Conservation (phyloP, 2,113 vertebrate genomes). For the Terrapene triunguis region DNA sequence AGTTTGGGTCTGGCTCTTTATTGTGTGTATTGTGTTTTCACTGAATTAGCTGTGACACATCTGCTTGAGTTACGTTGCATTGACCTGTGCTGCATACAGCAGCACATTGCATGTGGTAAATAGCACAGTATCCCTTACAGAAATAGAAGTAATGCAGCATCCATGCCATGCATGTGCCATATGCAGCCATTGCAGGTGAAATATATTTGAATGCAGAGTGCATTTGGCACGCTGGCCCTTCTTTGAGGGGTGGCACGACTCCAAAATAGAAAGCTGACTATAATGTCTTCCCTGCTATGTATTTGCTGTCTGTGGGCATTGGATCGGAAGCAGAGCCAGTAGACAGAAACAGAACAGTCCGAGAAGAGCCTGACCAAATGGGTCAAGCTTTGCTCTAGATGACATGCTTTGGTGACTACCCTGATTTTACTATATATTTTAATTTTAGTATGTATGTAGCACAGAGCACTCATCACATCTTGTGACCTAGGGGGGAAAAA, state of each 20-base stretch:
- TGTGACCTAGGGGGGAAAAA: background rate
- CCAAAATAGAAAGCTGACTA: background rate
- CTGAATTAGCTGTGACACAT: background rate
- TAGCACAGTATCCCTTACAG: background rate
- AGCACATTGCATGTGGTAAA: background rate
- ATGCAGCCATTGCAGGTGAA: background rate
- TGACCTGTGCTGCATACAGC: background rate
- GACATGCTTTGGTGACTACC: background rate
- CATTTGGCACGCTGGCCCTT: background rate
- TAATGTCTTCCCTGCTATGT: rapidly evolving
- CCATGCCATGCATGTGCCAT: rapidly evolving
- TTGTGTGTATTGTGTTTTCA: background rate
- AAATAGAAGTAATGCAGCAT: background rate
- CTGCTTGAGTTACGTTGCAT: background rate
- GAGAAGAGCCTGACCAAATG: background rate
- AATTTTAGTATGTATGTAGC: background rate
- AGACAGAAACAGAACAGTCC: background rate
- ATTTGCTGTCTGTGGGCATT: background rate
- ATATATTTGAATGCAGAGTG: background rate
- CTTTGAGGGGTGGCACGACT: background rate
- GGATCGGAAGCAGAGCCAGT: background rate
- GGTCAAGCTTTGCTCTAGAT: background rate
- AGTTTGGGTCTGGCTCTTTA: background rate
- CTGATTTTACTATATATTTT: background rate
- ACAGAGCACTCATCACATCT: background rate